phyloP scores from a whole-genome alignment of 1,140 invertebrate genomes.

The Drosophila cardini region DNA sequence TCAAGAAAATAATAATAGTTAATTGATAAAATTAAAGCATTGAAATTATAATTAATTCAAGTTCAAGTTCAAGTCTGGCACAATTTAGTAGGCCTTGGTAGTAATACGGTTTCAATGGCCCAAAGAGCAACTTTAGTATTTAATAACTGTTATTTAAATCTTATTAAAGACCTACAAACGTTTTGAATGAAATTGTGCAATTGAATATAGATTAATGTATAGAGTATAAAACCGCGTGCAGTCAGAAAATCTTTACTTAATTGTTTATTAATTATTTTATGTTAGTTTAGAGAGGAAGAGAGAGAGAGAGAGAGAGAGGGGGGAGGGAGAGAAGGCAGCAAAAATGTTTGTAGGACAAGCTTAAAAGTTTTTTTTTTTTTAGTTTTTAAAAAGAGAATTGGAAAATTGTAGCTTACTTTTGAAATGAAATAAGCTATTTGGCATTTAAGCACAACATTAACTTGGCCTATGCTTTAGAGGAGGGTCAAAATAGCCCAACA shows the following conservation, averaged over 20 bases:
- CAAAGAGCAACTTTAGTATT: constrained; percentile 83
- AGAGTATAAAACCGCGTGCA: constrained; percentile 73
- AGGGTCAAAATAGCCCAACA: constrained; percentile 40
- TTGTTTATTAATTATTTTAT: constrained; percentile 53
- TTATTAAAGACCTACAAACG: constrained; percentile 69
- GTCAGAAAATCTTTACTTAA: constrained; percentile 71
- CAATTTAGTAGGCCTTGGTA: constrained; percentile 44
- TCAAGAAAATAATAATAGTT: constrained; percentile 32
- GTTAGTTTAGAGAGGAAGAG: constrained; percentile 51
- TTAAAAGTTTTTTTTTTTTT: constrained; percentile 63
- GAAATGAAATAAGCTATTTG: constrained; percentile 68
- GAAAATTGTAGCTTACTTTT: constrained; percentile 74
- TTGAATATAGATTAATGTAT: constrained; percentile 58
- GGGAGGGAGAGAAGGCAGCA: constrained; percentile 64
- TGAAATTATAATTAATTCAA: constrained; percentile 29
- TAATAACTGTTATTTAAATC: constrained; percentile 47
- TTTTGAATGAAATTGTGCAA: constrained; percentile 77
- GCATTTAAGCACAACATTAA: constrained; percentile 57
- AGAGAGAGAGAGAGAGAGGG: constrained; percentile 53
- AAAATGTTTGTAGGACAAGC: constrained; percentile 76
- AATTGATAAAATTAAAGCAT: constrained; percentile 25
- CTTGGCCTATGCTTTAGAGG: constrained; percentile 47
- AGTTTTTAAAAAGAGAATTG: constrained; percentile 69
- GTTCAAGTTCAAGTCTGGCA: constrained; percentile 27
- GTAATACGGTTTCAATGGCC: constrained; percentile 74